These are phyloP conservation scores for Liparis tanakae DNA, from an alignment of 2,797 vertebrate species.

Conservation along the genomic window DNA sequence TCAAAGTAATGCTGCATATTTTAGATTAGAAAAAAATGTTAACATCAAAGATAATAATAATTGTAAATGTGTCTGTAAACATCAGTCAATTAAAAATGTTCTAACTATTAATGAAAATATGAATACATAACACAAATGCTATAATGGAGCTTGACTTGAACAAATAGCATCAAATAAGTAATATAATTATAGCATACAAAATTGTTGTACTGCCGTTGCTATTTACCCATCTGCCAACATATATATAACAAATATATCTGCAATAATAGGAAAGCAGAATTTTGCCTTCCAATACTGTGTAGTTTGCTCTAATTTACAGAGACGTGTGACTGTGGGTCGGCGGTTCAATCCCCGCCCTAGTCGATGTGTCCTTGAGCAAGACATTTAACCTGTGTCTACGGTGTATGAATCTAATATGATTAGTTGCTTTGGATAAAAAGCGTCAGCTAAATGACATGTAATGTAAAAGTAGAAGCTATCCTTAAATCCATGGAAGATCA, in stretches of 20 bases:
- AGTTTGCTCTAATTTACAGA: neutral
- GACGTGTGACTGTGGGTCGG: neutral
- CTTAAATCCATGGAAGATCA: neutral
- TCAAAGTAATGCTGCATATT: neutral
- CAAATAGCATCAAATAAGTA: neutral
- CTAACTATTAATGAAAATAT: neutral
- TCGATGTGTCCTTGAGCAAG: no score
- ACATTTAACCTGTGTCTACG: no score
- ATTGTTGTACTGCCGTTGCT: neutral
- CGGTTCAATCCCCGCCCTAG: no score
- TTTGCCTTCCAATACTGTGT: neutral
- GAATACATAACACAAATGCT: conserved; percentile 1
- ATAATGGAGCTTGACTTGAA: neutral
- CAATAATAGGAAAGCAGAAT: conserved; percentile 7
- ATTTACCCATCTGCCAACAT: conserved; percentile 2
- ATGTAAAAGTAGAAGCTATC: neutral
- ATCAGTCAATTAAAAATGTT: neutral
- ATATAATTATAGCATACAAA: neutral
- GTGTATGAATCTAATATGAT: no score
- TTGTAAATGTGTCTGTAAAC: neutral
- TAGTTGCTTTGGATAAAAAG: no score
- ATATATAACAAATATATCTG: neutral
- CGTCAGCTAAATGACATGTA: no score
- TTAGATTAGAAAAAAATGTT: neutral
- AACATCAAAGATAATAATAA: neutral